Conservation (phyloP, 2,113 vertebrate species). For the Muntiacus muntjak region DNA sequence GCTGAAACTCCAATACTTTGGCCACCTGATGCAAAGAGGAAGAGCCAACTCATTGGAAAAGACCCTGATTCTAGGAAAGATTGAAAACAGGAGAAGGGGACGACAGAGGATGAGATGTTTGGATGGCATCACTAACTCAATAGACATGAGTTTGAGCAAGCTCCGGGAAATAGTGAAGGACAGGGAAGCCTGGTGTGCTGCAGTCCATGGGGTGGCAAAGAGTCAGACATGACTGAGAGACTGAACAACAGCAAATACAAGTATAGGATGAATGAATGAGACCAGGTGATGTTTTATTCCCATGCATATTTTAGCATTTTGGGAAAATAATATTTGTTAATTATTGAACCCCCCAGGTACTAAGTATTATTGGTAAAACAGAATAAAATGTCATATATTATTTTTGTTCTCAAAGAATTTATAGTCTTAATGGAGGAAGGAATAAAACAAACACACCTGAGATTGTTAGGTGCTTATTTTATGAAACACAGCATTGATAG, state of each 20-base stretch:
- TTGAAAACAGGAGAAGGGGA: background rate
- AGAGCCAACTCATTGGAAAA: background rate
- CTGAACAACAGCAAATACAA: background rate
- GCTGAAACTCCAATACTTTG: background rate
- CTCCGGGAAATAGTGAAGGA: background rate
- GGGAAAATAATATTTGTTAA: background rate
- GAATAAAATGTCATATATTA: background rate
- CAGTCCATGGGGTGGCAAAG: background rate
- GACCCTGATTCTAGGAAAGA: background rate
- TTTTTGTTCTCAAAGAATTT: conserved; percentile 21
- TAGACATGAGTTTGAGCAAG: background rate
- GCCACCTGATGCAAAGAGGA: background rate
- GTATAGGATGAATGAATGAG: background rate
- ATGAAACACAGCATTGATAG: background rate
- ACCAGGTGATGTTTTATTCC: background rate
- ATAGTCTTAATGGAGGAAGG: background rate
- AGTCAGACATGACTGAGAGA: background rate
- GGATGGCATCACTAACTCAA: background rate
- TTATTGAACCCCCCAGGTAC: background rate
- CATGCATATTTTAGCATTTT: background rate
- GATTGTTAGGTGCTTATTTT: background rate
- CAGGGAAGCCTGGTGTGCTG: background rate
- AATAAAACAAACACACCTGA: background rate
- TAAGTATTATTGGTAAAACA: background rate
- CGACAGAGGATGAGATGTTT: background rate